Conservation (phyloP, 2,888 invertebrate species). For the Rhamnusium bicolor region DNA sequence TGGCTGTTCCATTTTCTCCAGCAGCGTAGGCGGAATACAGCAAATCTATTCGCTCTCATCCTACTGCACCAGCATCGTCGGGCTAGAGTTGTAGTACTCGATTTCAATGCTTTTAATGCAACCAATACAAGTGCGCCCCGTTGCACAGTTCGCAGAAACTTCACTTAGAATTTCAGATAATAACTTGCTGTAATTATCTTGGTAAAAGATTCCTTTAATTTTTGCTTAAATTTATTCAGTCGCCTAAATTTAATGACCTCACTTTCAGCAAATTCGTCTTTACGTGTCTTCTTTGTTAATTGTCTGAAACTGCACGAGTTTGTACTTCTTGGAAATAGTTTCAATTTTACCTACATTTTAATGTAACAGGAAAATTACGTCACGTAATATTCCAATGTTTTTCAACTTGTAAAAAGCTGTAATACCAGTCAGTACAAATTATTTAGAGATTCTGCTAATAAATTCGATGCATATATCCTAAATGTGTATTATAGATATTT, state of each 20-base stretch:
- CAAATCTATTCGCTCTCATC: constrained; percentile 10
- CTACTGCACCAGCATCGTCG: background rate
- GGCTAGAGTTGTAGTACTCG: background rate
- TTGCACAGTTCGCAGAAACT: constrained; percentile 10
- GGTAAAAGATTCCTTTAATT: constrained; percentile 8
- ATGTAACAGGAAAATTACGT: too few relatives aligned
- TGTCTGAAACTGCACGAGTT: background rate
- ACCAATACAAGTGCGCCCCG: constrained; percentile 10
- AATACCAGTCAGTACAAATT: background rate
- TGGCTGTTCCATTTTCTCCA: background rate
- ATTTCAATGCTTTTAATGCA: constrained; percentile 5
- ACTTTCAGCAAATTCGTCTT: background rate
- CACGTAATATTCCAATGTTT: background rate
- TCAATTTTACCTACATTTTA: background rate
- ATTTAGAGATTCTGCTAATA: too few relatives aligned
- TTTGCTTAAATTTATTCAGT: constrained; percentile 22
- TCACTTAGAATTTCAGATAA: constrained; percentile 6
- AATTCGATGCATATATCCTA: too few relatives aligned
- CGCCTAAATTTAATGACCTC: constrained; percentile 16
- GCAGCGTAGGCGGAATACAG: background rate
- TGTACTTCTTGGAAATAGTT: background rate
- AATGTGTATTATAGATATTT: too few relatives aligned
- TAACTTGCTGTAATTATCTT: constrained; percentile 7
- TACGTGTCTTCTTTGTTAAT: constrained; percentile 26
- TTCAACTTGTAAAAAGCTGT: background rate